Evolutionary conservation across 2,797 vertebrate species (phyloP).

Genomic region (Pseudomugil tenellus): DNA sequence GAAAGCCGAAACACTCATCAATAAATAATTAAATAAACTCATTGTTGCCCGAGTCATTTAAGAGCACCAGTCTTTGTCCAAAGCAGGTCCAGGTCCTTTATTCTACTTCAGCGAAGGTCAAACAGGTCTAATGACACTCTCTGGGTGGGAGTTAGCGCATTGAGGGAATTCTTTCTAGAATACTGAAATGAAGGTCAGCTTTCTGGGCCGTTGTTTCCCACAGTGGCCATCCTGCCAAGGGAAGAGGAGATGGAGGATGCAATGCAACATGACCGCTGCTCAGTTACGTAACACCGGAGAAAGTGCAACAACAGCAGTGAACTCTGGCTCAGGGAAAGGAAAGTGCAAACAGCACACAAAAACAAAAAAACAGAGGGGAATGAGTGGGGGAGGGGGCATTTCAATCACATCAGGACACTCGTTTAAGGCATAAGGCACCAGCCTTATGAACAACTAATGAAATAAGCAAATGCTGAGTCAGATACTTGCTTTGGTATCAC

Average conservation of each 20-base stretch:
- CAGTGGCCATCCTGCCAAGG: constrained; percentile 65
- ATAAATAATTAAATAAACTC: constrained; percentile 54
- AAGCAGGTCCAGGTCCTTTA: constrained; percentile 20
- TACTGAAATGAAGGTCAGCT: constrained; percentile 70
- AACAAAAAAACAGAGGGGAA: constrained; percentile 32
- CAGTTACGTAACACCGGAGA: constrained; percentile 67
- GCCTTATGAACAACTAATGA: constrained; percentile 73
- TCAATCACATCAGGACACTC: constrained; percentile 75
- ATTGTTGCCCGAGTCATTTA: constrained; percentile 38
- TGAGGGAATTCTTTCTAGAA: constrained; percentile 51
- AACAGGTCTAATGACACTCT: constrained; percentile 47
- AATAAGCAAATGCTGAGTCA: constrained; percentile 77
- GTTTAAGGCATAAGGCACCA: constrained; percentile 62
- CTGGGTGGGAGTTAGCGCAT: constrained; percentile 42
- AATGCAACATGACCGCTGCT: constrained; percentile 57
- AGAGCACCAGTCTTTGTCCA: constrained; percentile 29
- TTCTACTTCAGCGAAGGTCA: constrained; percentile 58
- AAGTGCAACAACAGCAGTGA: constrained; percentile 75
- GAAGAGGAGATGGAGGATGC: constrained; percentile 61
- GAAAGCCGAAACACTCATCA: constrained; percentile 49
- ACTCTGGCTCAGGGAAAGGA: constrained; percentile 57
- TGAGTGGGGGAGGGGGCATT: constrained; percentile 54
- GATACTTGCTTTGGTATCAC: constrained; percentile 50
- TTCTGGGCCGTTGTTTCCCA: constrained; percentile 73
- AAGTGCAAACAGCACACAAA: constrained; percentile 66